A percentile compares a stretch with the other conserved stretches of the same genome.
Evolutionary conservation across 2,113 vertebrate genomes (phyloP).

Genomic region (Rhabdornis inornatus): DNA sequence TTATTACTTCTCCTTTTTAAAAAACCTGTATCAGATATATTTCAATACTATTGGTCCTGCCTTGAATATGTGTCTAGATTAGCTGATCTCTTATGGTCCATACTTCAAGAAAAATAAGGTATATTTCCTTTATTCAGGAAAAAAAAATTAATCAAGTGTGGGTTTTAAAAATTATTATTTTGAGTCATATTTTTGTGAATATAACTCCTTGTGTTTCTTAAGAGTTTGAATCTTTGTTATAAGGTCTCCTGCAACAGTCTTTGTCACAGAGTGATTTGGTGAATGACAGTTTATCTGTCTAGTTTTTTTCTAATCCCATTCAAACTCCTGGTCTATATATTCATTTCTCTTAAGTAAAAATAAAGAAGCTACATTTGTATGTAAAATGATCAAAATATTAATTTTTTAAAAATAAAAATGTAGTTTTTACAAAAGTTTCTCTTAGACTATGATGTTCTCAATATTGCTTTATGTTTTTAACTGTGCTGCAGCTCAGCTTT

Average conservation of each 20-base stretch:
- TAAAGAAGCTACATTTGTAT: background rate
- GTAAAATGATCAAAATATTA: background rate
- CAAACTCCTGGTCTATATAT: background rate
- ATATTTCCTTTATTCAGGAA: background rate
- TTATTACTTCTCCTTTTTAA: background rate
- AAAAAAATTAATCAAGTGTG: background rate
- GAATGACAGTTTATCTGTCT: background rate
- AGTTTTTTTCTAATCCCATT: background rate
- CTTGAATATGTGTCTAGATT: background rate
- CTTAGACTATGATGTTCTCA: background rate
- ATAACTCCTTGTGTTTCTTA: background rate
- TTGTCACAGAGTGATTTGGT: background rate
- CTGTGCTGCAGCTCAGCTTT: background rate
- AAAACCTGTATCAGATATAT: background rate
- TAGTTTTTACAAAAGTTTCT: background rate
- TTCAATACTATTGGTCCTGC: background rate
- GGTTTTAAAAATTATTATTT: background rate
- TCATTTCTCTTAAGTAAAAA: background rate
- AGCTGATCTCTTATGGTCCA: background rate
- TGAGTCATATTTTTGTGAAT: background rate
- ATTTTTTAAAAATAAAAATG: no score
- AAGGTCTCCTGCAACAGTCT: background rate
- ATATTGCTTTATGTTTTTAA: background rate
- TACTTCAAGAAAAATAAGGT: background rate
- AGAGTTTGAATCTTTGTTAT: background rate